Evolutionary conservation across 2,888 invertebrate genomes (phyloP).

Genomic region (Eubasilissa splendida): DNA sequence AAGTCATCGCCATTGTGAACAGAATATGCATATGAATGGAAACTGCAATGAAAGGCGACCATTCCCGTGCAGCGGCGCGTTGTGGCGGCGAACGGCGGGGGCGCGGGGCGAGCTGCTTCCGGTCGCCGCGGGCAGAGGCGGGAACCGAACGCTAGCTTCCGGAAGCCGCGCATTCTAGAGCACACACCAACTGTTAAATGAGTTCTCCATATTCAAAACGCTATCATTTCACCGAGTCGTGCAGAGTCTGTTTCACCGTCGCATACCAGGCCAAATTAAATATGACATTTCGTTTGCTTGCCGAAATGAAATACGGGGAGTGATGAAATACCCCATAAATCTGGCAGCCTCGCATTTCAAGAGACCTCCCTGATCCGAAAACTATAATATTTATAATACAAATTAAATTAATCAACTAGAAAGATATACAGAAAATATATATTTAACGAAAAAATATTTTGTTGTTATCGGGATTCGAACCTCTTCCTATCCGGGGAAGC

Average conservation of each 20-base stretch:
- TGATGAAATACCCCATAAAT: too few relatives aligned
- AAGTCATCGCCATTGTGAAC: constrained; percentile 1
- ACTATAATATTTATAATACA: too few relatives aligned
- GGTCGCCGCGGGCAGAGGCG: constrained; percentile 19
- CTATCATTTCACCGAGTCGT: neutral
- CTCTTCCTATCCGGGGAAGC: too few relatives aligned
- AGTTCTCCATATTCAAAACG: constrained; percentile 20
- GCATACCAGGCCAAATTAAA: too few relatives aligned
- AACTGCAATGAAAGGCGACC: constrained; percentile 19
- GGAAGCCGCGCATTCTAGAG: constrained; percentile 38
- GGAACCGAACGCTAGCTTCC: constrained; percentile 20
- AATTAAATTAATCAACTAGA: too few relatives aligned
- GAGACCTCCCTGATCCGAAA: too few relatives aligned
- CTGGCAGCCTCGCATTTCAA: too few relatives aligned
- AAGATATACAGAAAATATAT: too few relatives aligned
- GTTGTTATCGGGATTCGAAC: too few relatives aligned
- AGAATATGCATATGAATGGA: constrained; percentile 35
- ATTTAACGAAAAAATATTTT: too few relatives aligned
- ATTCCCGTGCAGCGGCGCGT: neutral
- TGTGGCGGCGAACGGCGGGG: constrained; percentile 10
- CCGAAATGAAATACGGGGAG: too few relatives aligned
- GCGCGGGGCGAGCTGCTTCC: constrained; percentile 11
- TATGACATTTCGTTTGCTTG: too few relatives aligned
- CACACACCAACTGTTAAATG: constrained; percentile 6
- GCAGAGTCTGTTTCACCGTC: neutral